Percentiles rank a stretch among this genome's conserved stretches.
phyloP scores from a whole-genome alignment of 2,113 vertebrate species.

The Sigmodon hispidus region DNA sequence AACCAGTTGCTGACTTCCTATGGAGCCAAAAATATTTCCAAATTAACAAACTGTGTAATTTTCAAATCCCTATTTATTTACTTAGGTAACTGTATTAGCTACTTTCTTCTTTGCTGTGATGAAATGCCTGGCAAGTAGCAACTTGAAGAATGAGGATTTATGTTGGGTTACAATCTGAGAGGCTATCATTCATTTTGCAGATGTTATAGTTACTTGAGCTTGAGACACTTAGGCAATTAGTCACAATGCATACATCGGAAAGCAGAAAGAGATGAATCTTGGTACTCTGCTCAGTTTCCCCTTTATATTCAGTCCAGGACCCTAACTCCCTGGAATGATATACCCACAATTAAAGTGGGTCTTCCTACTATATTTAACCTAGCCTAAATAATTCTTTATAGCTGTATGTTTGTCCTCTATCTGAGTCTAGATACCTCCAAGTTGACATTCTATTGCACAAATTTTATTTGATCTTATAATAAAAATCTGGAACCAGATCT shows the following conservation, averaged over 20 bases:
- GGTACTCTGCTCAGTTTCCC: not conserved
- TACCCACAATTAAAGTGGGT: not conserved
- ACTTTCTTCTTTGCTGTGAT: not conserved
- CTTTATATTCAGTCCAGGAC: not conserved
- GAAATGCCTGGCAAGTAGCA: not conserved
- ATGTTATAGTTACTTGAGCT: too few relatives aligned
- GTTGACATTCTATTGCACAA: too few relatives aligned
- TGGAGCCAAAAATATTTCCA: slow-evolving; percentile 2
- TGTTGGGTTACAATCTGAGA: not conserved
- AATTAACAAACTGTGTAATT: slow-evolving; percentile 33
- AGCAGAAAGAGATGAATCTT: not conserved
- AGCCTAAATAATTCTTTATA: not conserved
- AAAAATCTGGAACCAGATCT: too few relatives aligned
- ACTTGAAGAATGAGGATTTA: not conserved
- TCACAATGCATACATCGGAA: not conserved
- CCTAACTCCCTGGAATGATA: not conserved
- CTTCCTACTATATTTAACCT: not conserved
- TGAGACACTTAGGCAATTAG: not conserved
- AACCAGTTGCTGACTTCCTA: not conserved
- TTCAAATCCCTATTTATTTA: slow-evolving; percentile 30
- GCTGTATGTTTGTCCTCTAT: not conserved
- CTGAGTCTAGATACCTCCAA: not conserved
- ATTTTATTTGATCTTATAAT: too few relatives aligned
- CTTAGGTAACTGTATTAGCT: not conserved
- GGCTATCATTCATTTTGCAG: not conserved